Evolutionary conservation across 2,888 invertebrate genomes (phyloP).

Genomic region (Dioctria rufipes): DNA sequence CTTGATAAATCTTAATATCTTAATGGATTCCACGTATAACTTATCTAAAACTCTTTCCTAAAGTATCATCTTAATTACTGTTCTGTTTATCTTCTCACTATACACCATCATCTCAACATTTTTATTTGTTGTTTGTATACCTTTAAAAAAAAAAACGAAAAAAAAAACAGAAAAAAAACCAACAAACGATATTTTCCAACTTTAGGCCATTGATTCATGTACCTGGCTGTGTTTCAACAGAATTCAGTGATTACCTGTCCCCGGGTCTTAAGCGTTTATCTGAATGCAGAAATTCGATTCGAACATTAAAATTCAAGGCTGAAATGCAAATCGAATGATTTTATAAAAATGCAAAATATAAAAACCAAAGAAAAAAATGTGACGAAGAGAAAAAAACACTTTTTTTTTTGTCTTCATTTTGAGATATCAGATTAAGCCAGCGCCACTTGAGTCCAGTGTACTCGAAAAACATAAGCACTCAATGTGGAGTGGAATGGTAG

Average conservation of each 20-base stretch:
- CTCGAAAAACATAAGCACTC: slow-evolving; percentile 45
- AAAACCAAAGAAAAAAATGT: background rate
- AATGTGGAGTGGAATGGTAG: background rate
- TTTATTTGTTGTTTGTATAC: background rate
- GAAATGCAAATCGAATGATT: slow-evolving; percentile 46
- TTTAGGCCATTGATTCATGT: slow-evolving; percentile 43
- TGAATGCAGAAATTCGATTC: slow-evolving; percentile 50
- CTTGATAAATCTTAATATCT: too few species aligned
- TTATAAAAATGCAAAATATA: slow-evolving; percentile 1
- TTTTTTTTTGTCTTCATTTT: slow-evolving; percentile 2
- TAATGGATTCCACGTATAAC: too few species aligned
- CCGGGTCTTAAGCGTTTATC: slow-evolving; percentile 24
- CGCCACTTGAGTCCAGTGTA: slow-evolving; percentile 36
- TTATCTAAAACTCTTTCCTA: too few species aligned
- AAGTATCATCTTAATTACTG: slow-evolving; percentile 36
- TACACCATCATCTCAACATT: slow-evolving; percentile 15
- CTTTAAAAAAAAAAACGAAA: too few species aligned
- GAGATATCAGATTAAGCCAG: slow-evolving; percentile 40
- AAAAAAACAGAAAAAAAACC: too few species aligned
- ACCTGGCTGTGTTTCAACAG: slow-evolving; percentile 38
- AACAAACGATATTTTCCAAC: slow-evolving; percentile 7
- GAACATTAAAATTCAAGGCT: slow-evolving; percentile 51
- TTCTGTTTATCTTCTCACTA: slow-evolving; percentile 24
- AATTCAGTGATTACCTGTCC: slow-evolving; percentile 39
- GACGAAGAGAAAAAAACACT: background rate